A percentile compares a stretch with the other conserved stretches of the same genome.
Evolutionary conservation across 2,888 invertebrate genomes (phyloP).

Genomic region (Aphodius granarius): DNA sequence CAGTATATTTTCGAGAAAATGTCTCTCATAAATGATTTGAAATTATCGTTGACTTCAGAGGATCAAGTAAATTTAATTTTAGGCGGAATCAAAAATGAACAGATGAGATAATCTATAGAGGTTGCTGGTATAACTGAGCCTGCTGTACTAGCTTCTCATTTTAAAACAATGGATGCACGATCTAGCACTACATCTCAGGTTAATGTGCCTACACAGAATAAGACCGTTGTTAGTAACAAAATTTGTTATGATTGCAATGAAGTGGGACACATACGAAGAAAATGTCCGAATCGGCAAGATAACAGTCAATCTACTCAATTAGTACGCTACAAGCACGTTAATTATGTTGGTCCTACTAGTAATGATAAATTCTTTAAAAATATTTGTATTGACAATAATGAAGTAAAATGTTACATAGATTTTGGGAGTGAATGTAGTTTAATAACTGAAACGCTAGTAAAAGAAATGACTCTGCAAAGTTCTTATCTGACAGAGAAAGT

Average conservation of each 20-base stretch:
- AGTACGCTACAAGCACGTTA: not conserved
- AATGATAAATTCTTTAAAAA: not conserved
- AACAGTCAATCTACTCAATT: not conserved
- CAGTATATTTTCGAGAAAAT: slow-evolving; percentile 13
- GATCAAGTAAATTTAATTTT: slow-evolving; percentile 14
- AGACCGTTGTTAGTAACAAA: not conserved
- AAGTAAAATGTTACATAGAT: not conserved
- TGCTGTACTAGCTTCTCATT: not conserved
- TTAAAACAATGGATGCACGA: not conserved
- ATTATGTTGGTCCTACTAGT: not conserved
- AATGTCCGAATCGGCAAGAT: not conserved
- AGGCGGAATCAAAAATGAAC: slow-evolving; percentile 15
- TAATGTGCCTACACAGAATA: not conserved
- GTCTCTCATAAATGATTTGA: slow-evolving; percentile 5
- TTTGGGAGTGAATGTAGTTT: not conserved
- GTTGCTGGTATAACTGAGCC: not conserved
- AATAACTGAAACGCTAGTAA: not conserved
- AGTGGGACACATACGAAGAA: not conserved
- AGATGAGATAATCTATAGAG: slow-evolving; percentile 12
- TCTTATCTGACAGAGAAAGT: not conserved
- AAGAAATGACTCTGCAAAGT: not conserved
- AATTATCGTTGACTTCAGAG: not conserved
- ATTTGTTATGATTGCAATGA: not conserved
- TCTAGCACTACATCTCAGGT: not conserved
- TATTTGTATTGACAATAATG: not conserved